Conservation (phyloP, 2,797 vertebrate genomes). For the Ceryle rudis region DNA sequence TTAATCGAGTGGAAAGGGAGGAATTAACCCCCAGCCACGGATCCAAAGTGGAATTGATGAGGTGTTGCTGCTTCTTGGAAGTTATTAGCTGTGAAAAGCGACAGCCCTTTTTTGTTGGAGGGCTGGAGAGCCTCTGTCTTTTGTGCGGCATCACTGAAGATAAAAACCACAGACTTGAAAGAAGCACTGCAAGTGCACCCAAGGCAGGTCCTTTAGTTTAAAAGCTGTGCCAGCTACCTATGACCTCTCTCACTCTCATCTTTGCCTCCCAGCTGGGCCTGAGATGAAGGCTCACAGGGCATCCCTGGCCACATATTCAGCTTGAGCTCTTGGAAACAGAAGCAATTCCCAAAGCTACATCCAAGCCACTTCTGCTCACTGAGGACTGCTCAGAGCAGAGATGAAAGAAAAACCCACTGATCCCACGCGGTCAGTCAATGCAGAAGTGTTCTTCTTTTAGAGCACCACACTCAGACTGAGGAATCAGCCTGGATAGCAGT, state of each 20-base stretch:
- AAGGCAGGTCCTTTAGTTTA: not conserved
- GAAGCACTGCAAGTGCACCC: accelerated
- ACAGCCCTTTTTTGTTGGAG: not conserved
- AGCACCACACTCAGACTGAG: not conserved
- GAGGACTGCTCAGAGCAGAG: not conserved
- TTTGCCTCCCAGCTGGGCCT: not conserved
- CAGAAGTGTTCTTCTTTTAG: slow-evolving; percentile 5
- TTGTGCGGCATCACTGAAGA: not conserved
- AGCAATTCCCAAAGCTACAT: not conserved
- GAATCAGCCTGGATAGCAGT: slow-evolving; percentile 9
- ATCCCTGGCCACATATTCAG: not conserved
- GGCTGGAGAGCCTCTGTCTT: not conserved
- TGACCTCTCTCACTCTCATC: not conserved
- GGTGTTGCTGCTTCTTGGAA: not conserved
- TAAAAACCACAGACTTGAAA: not conserved
- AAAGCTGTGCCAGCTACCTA: not conserved
- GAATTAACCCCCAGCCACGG: not conserved
- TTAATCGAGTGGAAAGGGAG: not conserved
- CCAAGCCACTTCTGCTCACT: not conserved
- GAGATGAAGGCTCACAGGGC: not conserved
- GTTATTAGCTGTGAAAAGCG: not conserved
- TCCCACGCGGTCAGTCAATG: not conserved
- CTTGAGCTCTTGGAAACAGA: not conserved
- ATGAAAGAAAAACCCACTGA: slow-evolving; percentile 25
- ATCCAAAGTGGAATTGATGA: not conserved